phyloP scores from a whole-genome alignment of 1,140 invertebrate species.

The Aphaenogaster rudis region DNA sequence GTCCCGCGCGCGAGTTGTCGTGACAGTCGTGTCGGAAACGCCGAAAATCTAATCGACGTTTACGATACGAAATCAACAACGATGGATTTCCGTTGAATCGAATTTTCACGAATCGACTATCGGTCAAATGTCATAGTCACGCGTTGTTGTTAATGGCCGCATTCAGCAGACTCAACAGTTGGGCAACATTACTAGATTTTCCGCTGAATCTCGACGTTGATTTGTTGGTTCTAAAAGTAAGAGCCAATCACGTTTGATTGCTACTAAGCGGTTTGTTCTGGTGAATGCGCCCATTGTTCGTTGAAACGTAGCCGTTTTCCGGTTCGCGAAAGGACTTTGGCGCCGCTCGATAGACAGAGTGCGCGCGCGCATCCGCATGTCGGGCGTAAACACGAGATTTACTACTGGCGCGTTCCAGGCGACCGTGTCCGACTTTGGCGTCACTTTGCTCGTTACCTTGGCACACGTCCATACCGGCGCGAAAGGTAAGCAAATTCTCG shows the following conservation, averaged over 20 bases:
- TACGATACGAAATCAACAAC: too few relatives aligned
- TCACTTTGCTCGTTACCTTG: conserved; percentile 60
- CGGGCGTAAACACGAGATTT: conserved; percentile 70
- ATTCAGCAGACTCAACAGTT: too few relatives aligned
- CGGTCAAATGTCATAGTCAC: too few relatives aligned
- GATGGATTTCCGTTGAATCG: too few relatives aligned
- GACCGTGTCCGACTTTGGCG: conserved; percentile 28
- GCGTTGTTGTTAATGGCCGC: too few relatives aligned
- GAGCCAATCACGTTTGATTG: too few relatives aligned
- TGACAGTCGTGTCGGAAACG: not conserved
- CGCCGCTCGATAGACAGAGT: conserved; percentile 40
- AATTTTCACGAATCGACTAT: too few relatives aligned
- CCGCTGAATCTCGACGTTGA: too few relatives aligned
- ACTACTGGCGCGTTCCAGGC: conserved; percentile 70
- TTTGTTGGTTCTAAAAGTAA: too few relatives aligned
- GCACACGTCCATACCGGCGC: conserved; percentile 51
- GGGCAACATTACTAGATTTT: too few relatives aligned
- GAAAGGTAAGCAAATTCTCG: not conserved
- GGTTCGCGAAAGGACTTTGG: not conserved
- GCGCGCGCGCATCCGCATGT: conserved; percentile 53
- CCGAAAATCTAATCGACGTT: not conserved
- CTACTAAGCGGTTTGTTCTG: too few relatives aligned
- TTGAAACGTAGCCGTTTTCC: not conserved
- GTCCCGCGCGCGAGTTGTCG: not conserved
- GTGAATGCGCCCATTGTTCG: not conserved